These are phyloP conservation scores for Euplexia lucipara DNA, from an alignment of 2,888 invertebrate genomes.

Conservation along the genomic window DNA sequence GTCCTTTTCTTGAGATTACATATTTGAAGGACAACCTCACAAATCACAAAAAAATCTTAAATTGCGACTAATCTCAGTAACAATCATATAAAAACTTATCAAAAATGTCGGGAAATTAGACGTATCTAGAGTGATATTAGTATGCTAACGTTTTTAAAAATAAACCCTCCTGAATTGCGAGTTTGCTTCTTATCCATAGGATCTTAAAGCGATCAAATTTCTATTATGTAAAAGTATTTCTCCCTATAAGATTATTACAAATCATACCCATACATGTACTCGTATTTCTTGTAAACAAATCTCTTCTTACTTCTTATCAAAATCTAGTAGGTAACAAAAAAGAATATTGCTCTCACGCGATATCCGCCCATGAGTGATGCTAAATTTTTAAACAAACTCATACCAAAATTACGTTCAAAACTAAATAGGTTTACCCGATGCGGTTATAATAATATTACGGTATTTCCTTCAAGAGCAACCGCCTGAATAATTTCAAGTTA, in stretches of 20 bases:
- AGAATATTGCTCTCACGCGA: neutral
- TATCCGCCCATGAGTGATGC: neutral
- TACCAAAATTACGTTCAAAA: constrained; percentile 49
- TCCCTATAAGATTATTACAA: neutral
- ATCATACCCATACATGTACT: neutral
- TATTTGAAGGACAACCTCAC: too few relatives aligned
- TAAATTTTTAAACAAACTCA: constrained; percentile 7
- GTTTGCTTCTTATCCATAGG: too few relatives aligned
- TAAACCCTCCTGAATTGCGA: too few relatives aligned
- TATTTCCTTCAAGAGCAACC: constrained; percentile 60
- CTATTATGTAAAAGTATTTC: neutral
- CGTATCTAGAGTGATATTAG: too few relatives aligned
- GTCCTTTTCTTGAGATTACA: too few relatives aligned
- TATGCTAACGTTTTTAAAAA: too few relatives aligned
- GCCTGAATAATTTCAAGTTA: constrained; percentile 70
- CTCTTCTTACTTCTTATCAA: neutral
- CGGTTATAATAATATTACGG: constrained; percentile 69
- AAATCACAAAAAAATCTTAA: too few relatives aligned
- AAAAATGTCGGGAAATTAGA: too few relatives aligned
- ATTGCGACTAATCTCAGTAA: too few relatives aligned
- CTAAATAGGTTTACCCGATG: constrained; percentile 59
- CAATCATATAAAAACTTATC: too few relatives aligned
- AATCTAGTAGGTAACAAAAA: neutral
- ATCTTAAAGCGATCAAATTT: too few relatives aligned
- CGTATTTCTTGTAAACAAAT: neutral